Evolutionary conservation across 1,140 invertebrate genomes (phyloP).

Genomic region (Alviniconcha marisindica): DNA sequence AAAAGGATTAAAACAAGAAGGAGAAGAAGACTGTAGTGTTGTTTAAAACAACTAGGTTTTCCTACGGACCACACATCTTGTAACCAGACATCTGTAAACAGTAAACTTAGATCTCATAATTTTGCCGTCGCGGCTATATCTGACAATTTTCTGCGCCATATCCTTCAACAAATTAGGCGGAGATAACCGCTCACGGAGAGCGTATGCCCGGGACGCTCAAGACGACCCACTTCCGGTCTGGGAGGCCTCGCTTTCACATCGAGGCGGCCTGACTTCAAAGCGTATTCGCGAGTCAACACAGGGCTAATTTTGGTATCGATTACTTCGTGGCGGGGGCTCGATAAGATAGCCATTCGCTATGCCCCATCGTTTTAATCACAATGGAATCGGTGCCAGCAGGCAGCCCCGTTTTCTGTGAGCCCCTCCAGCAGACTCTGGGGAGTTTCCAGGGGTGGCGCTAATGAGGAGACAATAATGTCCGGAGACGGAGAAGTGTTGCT

Average conservation of each 20-base stretch:
- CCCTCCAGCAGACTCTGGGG: background rate
- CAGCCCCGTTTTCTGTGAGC: background rate
- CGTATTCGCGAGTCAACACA: conserved; percentile 9
- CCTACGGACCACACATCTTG: too few species aligned
- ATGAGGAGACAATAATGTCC: conserved; percentile 18
- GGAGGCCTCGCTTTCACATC: conserved; percentile 18
- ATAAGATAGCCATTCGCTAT: conserved; percentile 28
- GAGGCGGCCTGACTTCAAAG: conserved; percentile 32
- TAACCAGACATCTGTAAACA: too few species aligned
- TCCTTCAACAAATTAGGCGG: conserved; percentile 28
- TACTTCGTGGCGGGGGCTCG: conserved; percentile 10
- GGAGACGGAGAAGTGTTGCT: background rate
- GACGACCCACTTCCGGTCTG: conserved; percentile 28
- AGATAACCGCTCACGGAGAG: conserved; percentile 10
- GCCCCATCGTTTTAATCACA: conserved; percentile 39
- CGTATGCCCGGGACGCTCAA: background rate
- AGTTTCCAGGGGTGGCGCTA: background rate
- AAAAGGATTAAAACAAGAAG: too few species aligned
- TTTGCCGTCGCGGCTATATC: too few species aligned
- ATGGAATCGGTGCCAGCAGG: conserved; percentile 20
- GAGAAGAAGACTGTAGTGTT: too few species aligned
- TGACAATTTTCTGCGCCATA: conserved; percentile 12
- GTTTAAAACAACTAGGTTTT: too few species aligned
- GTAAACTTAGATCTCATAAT: conserved; percentile 9
- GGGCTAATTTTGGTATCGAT: conserved; percentile 38